Evolutionary conservation across 2,888 invertebrate species (phyloP).

Genomic region (Thera britannica): DNA sequence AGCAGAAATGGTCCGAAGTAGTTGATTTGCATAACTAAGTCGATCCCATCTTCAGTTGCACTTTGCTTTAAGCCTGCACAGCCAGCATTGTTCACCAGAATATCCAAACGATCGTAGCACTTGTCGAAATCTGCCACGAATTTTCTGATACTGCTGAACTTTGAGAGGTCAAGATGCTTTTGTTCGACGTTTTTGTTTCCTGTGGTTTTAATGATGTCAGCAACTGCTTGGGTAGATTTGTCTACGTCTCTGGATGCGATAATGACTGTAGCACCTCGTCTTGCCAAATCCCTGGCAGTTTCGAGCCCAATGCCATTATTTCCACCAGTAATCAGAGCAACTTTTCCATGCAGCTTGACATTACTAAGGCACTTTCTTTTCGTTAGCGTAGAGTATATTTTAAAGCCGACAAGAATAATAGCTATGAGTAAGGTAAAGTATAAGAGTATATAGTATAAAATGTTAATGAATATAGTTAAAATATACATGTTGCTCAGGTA

Average conservation of each 20-base stretch:
- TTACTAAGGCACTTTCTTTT: conserved; percentile 62
- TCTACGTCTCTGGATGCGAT: conserved; percentile 91
- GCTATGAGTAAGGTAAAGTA: conserved; percentile 7
- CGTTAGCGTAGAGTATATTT: conserved; percentile 48
- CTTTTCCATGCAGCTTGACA: conserved; percentile 78
- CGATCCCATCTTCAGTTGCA: conserved; percentile 85
- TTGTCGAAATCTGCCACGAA: conserved; percentile 86
- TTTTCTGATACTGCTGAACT: conserved; percentile 78
- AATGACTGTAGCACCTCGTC: conserved; percentile 86
- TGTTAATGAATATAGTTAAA: neutral
- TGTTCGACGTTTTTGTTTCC: conserved; percentile 88
- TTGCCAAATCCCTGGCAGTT: conserved; percentile 88
- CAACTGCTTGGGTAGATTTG: conserved; percentile 88
- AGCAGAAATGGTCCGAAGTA: conserved; percentile 89
- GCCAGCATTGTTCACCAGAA: conserved; percentile 88
- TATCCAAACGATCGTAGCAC: conserved; percentile 80
- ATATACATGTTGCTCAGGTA: conserved; percentile 24
- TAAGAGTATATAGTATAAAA: conserved; percentile 7
- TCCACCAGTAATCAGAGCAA: conserved; percentile 90
- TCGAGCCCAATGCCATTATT: conserved; percentile 94
- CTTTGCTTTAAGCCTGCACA: conserved; percentile 62
- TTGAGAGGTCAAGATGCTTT: conserved; percentile 78
- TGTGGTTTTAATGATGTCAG: conserved; percentile 88
- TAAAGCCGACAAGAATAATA: conserved; percentile 29
- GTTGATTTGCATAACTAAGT: conserved; percentile 87